Evolutionary conservation across 2,888 invertebrate species (phyloP).

Genomic region (Diaprepes abbreviatus): DNA sequence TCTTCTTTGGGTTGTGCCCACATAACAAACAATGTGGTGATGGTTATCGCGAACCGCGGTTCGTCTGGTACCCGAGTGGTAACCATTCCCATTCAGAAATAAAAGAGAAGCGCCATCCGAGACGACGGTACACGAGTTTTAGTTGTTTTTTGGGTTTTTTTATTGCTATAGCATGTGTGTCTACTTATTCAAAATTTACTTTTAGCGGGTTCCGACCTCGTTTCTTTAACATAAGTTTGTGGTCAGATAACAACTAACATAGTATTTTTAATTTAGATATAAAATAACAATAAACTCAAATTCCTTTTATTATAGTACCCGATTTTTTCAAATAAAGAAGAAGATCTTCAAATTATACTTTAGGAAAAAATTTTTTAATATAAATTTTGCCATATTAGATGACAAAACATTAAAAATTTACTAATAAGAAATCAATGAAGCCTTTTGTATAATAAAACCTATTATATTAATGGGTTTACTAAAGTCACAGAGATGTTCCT

Average conservation of each 20-base stretch:
- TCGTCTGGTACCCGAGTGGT: constrained; percentile 18
- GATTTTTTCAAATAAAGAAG: too few species aligned
- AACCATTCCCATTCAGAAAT: constrained; percentile 33
- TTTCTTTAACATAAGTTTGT: constrained; percentile 2
- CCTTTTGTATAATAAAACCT: too few species aligned
- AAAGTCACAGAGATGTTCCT: too few species aligned
- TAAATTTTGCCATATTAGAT: too few species aligned
- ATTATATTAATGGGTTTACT: too few species aligned
- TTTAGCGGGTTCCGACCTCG: constrained; percentile 21
- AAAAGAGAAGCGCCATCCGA: constrained; percentile 40
- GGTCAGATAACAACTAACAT: constrained; percentile 12
- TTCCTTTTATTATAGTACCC: too few species aligned
- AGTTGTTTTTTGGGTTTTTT: constrained; percentile 26
- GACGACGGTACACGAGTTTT: constrained; percentile 12
- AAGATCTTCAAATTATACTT: too few species aligned
- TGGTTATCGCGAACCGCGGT: constrained; percentile 35
- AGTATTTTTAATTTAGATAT: too few species aligned
- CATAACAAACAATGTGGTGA: constrained; percentile 38
- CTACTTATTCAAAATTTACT: constrained; percentile 23
- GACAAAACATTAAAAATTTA: too few species aligned
- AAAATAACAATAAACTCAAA: too few species aligned
- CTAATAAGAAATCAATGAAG: too few species aligned
- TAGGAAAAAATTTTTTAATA: too few species aligned
- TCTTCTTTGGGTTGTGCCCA: constrained; percentile 38
- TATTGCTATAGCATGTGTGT: constrained; percentile 35